Evolutionary conservation across 2,797 vertebrate species (phyloP), one percentile per base, ranked within the genome.

Genomic region (Octomys mimax): DNA sequence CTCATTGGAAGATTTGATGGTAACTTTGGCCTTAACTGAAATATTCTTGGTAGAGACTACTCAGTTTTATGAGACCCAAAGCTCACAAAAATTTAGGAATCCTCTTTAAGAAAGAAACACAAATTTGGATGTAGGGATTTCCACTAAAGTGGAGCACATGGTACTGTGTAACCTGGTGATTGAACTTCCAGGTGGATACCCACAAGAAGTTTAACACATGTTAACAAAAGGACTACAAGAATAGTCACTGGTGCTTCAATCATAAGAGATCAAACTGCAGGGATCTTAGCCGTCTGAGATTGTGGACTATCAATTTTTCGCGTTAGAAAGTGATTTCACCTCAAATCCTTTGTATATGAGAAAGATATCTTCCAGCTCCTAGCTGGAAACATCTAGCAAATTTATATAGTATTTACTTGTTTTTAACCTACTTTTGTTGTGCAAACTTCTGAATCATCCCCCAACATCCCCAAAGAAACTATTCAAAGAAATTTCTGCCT

Each of bases 301-400:
- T 97, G 98, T 98, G 98, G 99, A 99, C 98, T 98, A 99, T 99
- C 99, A 99, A 97, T 99, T 99, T 99, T 99, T 99, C 99, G 99
- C 99, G 99, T 99, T 99, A 99, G 99, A 99, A 99, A 98, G 98
- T 96, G 97, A 98, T 98, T 98, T 98, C 98, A 97, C 97, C 92
- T 98, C 98, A 98, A 97, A 98, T 98, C 97, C 98, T 98, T 98
- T 99, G 98, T 98, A 99, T 99, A 98, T 98, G 96, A 97, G 92
- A 98, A 99, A 97, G 95, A 93, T 96, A 96, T 96, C 98, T 95
- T 31, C 89, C 97, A 97, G 68, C 94, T 98, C 87, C 98, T 87
- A 97, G 95, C 95, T 97, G 95, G 86, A 96, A 96, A 98, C 88
- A 97, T 95, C 92, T 95, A 92, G 96, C 97, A 98, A 94, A 78